phyloP scores from a whole-genome alignment of 2,888 invertebrate species.

The Eupithecia subfuscata region DNA sequence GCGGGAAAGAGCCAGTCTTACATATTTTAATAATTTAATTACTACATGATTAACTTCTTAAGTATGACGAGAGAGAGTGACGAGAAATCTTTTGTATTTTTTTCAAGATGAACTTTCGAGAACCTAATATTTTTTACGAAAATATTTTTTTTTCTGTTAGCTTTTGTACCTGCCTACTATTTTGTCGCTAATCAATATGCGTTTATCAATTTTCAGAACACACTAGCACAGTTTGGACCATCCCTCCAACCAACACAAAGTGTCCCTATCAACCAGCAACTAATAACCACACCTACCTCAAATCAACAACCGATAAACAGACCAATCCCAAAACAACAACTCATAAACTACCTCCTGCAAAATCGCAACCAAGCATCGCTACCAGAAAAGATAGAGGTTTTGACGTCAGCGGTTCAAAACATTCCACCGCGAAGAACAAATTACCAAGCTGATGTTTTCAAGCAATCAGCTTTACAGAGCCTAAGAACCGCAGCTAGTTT shows the following conservation, averaged over 20 bases:
- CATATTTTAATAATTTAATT: too few relatives aligned
- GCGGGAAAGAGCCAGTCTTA: too few relatives aligned
- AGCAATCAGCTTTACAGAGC: slow-evolving; percentile 56
- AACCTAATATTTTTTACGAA: not conserved
- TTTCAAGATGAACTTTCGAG: not conserved
- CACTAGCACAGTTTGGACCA: slow-evolving; percentile 27
- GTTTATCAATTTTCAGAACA: slow-evolving; percentile 30
- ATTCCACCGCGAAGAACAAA: slow-evolving; percentile 47
- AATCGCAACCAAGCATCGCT: slow-evolving; percentile 39
- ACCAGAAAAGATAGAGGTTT: slow-evolving; percentile 46
- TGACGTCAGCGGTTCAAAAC: slow-evolving; percentile 50
- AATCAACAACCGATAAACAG: not conserved
- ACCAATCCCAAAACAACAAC: slow-evolving; percentile 27
- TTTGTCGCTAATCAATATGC: not conserved
- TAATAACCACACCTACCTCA: not conserved
- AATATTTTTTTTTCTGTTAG: too few relatives aligned
- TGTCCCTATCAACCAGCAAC: not conserved
- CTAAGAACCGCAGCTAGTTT: slow-evolving; percentile 52
- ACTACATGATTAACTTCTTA: too few relatives aligned
- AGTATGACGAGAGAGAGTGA: too few relatives aligned
- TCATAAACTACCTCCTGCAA: slow-evolving; percentile 27
- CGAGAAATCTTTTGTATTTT: too few relatives aligned
- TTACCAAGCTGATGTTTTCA: slow-evolving; percentile 54
- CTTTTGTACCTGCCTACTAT: not conserved
- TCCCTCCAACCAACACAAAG: slow-evolving; percentile 15